These are phyloP conservation scores for Chymomyza fuscimana DNA, from an alignment of 2,888 invertebrate species.

Conservation along the genomic window DNA sequence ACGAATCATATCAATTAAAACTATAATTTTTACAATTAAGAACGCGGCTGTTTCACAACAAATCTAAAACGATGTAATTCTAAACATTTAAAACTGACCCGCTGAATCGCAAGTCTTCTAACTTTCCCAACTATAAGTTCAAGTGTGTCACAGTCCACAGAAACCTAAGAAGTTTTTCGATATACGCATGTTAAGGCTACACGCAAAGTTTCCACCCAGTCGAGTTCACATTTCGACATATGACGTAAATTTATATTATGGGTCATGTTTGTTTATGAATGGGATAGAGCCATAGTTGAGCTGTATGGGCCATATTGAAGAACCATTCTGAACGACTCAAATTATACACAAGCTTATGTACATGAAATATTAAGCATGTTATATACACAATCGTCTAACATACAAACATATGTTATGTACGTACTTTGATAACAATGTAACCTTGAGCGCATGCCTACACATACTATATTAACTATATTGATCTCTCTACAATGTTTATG, in stretches of 20 bases:
- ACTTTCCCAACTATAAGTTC: too few species aligned
- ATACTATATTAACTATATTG: neutral
- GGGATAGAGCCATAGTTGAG: neutral
- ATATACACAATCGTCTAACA: neutral
- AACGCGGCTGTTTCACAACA: too few species aligned
- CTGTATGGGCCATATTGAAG: neutral
- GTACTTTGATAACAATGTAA: conserved; percentile 24
- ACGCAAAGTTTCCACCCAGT: neutral
- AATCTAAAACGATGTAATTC: too few species aligned
- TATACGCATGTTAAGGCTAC: too few species aligned
- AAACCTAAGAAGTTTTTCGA: neutral
- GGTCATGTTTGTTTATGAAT: neutral
- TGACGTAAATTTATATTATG: neutral
- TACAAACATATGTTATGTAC: neutral
- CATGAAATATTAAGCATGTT: neutral
- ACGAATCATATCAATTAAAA: too few species aligned
- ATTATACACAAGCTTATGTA: neutral
- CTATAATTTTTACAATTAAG: too few species aligned
- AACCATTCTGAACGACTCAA: neutral
- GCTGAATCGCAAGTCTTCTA: too few species aligned
- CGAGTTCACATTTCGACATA: neutral
- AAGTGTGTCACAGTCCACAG: neutral
- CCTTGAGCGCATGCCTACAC: conserved; percentile 3
- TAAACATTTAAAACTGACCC: too few species aligned
- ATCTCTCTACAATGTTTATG: neutral